Evolutionary conservation across 2,113 vertebrate genomes (phyloP), one percentile per base, ranked within the genome.

Genomic region (Aythya baeri): DNA sequence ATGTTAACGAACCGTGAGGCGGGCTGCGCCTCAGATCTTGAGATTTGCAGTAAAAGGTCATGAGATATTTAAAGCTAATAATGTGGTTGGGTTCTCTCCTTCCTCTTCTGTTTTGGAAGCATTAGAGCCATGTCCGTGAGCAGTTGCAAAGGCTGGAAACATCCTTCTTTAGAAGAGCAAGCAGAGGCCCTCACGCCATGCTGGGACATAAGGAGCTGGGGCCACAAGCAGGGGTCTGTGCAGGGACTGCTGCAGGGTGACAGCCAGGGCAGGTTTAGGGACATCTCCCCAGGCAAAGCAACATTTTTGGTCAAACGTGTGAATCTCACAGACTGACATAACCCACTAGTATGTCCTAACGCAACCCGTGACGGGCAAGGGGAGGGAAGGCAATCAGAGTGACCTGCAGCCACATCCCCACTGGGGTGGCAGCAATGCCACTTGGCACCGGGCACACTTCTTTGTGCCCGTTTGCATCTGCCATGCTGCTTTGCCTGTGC

Each of bases 11-110:
- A 96, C 83, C 91, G 0, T 92, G 91, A 86, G 92, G 79, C 63
- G 0, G 86, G 85, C 88, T 94, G 94, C 7, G 4, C 75, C 90
- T 97, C 90, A 94, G 77, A 95, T 97, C 94, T 95, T 43, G 70
- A 92, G 91, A 95, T 96, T 87, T 95, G 91, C 92, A 91, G 92
- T 82, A 94, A 96, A 97, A 97, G 95, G 95, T 94, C 95, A 97
- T 94, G 96, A 95, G 95, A 93, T 94, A 94, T 93, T 97, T 97
- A 97, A 97, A 97, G 83, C 83, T 95, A 95, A 95, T 96, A 95
- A 94, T 86, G 93, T 78, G 70, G 34, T 76, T 81, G 66, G 86
- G 73, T 89, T 92, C 62, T 72, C 83, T 94, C 74, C 83, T 94
- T 92, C 81, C 54, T 97, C 70, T 82, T 95, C 76, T 95, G 86